Conservation (phyloP, 2,797 vertebrate genomes). For the Catharus ustulatus region DNA sequence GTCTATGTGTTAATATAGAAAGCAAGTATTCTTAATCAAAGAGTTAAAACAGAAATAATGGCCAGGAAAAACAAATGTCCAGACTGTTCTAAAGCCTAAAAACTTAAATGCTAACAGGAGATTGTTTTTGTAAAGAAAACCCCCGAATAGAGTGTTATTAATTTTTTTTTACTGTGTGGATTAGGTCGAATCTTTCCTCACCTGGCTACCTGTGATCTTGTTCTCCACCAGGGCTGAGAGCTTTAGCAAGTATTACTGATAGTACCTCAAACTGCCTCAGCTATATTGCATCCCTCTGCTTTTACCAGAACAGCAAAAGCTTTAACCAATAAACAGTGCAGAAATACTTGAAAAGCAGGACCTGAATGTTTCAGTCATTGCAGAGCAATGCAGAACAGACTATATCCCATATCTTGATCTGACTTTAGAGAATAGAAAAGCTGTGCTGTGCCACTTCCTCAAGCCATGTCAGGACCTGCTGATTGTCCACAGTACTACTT, state of each 20-base stretch:
- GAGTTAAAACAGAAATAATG: not conserved
- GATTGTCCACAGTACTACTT: not conserved
- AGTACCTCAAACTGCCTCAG: not conserved
- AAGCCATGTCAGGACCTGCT: not conserved
- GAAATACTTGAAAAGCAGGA: not conserved
- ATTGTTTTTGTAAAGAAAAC: not conserved
- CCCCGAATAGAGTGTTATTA: not conserved
- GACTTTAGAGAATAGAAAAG: not conserved
- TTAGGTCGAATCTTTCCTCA: not conserved
- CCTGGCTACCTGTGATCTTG: not conserved
- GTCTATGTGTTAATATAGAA: not conserved
- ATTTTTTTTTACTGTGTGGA: not conserved
- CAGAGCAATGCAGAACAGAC: not conserved
- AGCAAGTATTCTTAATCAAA: not conserved
- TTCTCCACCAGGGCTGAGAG: not conserved
- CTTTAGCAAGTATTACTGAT: not conserved
- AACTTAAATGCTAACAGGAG: not conserved
- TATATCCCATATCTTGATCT: fast-evolving
- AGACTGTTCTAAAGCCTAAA: not conserved
- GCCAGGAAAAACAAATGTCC: not conserved
- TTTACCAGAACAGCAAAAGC: not conserved
- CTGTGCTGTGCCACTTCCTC: not conserved
- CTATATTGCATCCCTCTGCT: not conserved
- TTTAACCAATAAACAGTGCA: not conserved
- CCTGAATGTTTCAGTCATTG: not conserved